These are phyloP conservation scores for Cathartes aura DNA, from an alignment of 2,113 vertebrate species.

Conservation along the genomic window DNA sequence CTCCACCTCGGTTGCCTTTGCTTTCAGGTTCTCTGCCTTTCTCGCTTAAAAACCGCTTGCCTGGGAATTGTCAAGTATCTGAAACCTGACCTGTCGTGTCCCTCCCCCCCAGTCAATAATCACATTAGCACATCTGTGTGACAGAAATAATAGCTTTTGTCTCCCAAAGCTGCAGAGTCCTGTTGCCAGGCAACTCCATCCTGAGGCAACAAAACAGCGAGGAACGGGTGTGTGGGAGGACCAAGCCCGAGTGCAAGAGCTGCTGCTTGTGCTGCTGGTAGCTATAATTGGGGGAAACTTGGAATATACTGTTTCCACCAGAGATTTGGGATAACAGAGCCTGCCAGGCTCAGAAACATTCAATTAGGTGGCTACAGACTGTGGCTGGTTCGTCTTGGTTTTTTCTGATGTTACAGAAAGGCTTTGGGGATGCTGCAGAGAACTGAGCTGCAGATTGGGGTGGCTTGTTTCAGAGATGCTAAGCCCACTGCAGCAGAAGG, in stretches of 20 bases:
- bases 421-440: neutral
- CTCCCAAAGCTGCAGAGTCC: conserved; percentile 73
- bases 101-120: conserved; percentile 61
- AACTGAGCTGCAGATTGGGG: neutral
- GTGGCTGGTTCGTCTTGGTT: neutral
- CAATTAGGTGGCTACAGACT: neutral
- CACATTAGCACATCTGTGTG: conserved; percentile 74
- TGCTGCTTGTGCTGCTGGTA: neutral
- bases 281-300: conserved; percentile 42
- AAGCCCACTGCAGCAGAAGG: neutral
- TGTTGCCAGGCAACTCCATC: conserved; percentile 82
- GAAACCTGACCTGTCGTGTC: conserved; percentile 15
- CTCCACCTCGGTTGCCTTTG: neutral
- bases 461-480: neutral
- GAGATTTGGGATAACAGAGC: neutral
- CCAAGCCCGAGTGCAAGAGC: conserved; percentile 21
- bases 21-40: neutral
- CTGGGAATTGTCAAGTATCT: neutral
- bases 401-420: neutral
- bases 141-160: conserved; percentile 78
- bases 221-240: conserved; percentile 45
- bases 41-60: neutral
- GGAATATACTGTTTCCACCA: neutral
- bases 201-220: conserved; percentile 69
- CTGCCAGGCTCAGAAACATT: conserved; percentile 28